phyloP scores from a whole-genome alignment of 2,797 vertebrate species.

The Melanogrammus aeglefinus region DNA sequence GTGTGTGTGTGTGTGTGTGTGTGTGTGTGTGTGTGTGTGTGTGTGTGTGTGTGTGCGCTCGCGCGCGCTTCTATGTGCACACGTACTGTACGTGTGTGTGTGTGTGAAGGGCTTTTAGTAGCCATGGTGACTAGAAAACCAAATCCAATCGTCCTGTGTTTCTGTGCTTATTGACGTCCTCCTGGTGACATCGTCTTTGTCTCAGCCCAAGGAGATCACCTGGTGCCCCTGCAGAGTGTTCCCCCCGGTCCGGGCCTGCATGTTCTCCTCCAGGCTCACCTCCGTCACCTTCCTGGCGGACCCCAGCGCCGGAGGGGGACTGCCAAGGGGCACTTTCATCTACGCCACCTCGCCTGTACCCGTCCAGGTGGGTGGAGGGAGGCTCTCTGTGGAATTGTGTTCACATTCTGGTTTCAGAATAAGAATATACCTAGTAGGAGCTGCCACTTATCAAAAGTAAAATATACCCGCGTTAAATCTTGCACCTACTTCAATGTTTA shows the following conservation, averaged over 20 bases:
- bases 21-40: too few relatives aligned
- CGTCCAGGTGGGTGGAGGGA: slow-evolving; percentile 79
- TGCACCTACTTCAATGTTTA: background rate
- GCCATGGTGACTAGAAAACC: too few relatives aligned
- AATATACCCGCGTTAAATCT: background rate
- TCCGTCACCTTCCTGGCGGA: slow-evolving; percentile 97
- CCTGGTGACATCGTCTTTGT: slow-evolving; percentile 13
- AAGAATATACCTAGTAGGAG: background rate
- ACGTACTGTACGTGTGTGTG: too few relatives aligned
- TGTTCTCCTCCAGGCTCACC: slow-evolving; percentile 94
- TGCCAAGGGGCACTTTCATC: slow-evolving; percentile 95
- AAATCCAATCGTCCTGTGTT: background rate
- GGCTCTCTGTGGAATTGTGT: background rate
- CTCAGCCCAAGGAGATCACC: slow-evolving; percentile 93
- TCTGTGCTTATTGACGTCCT: background rate
- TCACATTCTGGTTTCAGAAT: too few relatives aligned
- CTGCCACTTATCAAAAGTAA: background rate
- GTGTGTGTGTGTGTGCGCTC: too few relatives aligned
- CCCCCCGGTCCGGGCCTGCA: slow-evolving; percentile 93
- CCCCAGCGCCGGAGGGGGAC: slow-evolving; percentile 93
- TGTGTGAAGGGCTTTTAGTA: background rate
- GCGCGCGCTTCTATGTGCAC: background rate
- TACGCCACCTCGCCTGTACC: slow-evolving; percentile 94
- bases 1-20: too few relatives aligned
- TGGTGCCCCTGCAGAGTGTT: slow-evolving; percentile 95